Evolutionary conservation across 2,113 vertebrate species (phyloP).

Genomic region (Sorex araneus): DNA sequence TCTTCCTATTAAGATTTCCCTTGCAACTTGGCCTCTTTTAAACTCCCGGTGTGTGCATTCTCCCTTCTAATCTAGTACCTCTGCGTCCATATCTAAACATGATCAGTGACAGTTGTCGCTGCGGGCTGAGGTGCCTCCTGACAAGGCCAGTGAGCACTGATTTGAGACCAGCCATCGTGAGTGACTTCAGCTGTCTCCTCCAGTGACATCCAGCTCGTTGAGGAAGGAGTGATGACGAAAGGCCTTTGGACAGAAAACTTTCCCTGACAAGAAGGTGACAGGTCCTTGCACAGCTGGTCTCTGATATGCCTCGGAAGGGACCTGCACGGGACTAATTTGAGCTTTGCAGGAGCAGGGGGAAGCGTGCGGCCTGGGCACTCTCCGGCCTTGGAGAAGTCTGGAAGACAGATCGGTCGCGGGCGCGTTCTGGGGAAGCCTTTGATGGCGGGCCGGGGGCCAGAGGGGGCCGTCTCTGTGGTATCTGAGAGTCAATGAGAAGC

Average conservation of each 20-base stretch:
- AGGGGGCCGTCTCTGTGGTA: background rate
- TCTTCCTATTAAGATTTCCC: conserved; percentile 90
- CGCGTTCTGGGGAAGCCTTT: background rate
- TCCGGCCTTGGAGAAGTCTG: conserved; percentile 86
- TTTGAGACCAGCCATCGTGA: conserved; percentile 97
- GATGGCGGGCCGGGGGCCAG: background rate
- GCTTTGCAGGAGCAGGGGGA: conserved; percentile 88
- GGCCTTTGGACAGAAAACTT: conserved; percentile 98
- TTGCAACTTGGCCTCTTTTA: conserved; percentile 92
- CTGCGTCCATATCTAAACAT: conserved; percentile 92
- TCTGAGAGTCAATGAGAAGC: background rate
- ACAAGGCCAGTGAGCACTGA: conserved; percentile 96
- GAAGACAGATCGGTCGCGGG: conserved; percentile 11
- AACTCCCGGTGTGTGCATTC: conserved; percentile 90
- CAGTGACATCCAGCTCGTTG: conserved; percentile 97
- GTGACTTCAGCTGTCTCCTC: conserved; percentile 97
- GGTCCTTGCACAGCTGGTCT: conserved; percentile 95
- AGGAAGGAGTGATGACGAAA: conserved; percentile 93
- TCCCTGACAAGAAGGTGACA: conserved; percentile 97
- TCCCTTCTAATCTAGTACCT: conserved; percentile 92
- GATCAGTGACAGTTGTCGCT: conserved; percentile 95
- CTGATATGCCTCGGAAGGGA: conserved; percentile 91
- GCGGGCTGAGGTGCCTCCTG: conserved; percentile 95
- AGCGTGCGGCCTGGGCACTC: conserved; percentile 87
- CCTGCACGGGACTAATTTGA: conserved; percentile 94